phyloP scores from a whole-genome alignment of 64 coral and sea anemone genomes.

The Pocillopora damicornis region DNA sequence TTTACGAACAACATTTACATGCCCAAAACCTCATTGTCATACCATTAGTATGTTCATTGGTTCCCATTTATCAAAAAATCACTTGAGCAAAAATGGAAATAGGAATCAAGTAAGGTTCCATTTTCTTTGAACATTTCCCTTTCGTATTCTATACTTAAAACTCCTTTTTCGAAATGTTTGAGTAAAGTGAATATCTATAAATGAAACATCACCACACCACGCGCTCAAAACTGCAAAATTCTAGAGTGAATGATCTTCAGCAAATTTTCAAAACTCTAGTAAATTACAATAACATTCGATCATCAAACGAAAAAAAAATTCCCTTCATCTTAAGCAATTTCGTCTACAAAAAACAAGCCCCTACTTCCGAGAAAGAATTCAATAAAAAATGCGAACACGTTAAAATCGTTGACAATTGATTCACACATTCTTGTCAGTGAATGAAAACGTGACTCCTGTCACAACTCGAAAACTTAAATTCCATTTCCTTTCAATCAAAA shows the following conservation, averaged over 20 bases:
- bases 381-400: neutral
- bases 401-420: constrained; percentile 12
- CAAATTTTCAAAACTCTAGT: neutral
- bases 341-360: neutral
- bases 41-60: too few relatives aligned
- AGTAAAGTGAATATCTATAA: constrained; percentile 9
- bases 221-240: neutral
- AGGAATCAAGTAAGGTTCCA: neutral
- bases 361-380: neutral
- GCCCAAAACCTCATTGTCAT: too few relatives aligned
- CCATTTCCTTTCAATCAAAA: neutral
- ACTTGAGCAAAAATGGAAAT: neutral
- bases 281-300: constrained; percentile 17
- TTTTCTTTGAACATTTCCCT: neutral
- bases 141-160: neutral
- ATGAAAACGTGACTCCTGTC: constrained; percentile 45
- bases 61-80: too few relatives aligned
- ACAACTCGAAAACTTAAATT: neutral
- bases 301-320: neutral
- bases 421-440: constrained; percentile 33
- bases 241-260: neutral
- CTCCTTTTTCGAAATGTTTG: neutral
- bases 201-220: neutral
- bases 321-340: neutral
- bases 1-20: too few relatives aligned